Percentiles rank a stretch among this genome's conserved stretches.
Conservation (phyloP, 2,888 invertebrate genomes). For the Anoplius nigerrimus region DNA sequence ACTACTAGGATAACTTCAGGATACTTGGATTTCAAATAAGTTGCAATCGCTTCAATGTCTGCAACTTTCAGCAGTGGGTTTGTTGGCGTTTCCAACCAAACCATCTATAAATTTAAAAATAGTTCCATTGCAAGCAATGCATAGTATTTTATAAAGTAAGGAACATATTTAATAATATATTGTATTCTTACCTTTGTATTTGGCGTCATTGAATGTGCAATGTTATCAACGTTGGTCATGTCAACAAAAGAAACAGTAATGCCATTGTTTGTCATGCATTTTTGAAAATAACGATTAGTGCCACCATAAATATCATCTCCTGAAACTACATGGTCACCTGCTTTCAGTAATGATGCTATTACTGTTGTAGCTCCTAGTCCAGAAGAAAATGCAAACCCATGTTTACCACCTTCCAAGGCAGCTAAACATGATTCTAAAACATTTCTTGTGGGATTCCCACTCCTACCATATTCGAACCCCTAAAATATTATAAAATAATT, state of each 20-base stretch:
- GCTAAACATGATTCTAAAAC: slow-evolving; percentile 93
- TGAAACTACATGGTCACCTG: slow-evolving; percentile 93
- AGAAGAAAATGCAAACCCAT: slow-evolving; percentile 90
- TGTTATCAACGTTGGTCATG: slow-evolving; percentile 80
- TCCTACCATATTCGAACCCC: slow-evolving; percentile 94
- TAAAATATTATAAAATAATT: slow-evolving; percentile 72
- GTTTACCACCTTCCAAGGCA: slow-evolving; percentile 90
- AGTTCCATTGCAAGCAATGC: no score
- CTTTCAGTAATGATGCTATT: slow-evolving; percentile 83
- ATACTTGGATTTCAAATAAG: slow-evolving; percentile 77
- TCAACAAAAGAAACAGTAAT: slow-evolving; percentile 88
- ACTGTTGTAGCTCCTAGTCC: slow-evolving; percentile 92
- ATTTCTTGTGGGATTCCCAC: slow-evolving; percentile 95
- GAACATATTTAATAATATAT: neutral
- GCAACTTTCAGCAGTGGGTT: slow-evolving; percentile 94
- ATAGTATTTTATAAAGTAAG: neutral
- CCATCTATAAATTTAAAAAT: slow-evolving; percentile 78
- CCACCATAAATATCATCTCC: slow-evolving; percentile 98
- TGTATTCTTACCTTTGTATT: slow-evolving; percentile 86
- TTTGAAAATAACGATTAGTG: slow-evolving; percentile 84
- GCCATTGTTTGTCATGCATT: slow-evolving; percentile 81
- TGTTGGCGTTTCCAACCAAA: slow-evolving; percentile 98
- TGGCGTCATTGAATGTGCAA: slow-evolving; percentile 83
- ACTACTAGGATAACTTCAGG: slow-evolving; percentile 85
- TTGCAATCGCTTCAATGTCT: slow-evolving; percentile 86